Evolutionary conservation across 1,140 invertebrate species (phyloP), one percentile per base, ranked within the genome.

Genomic region (Heliconius hermathena): DNA sequence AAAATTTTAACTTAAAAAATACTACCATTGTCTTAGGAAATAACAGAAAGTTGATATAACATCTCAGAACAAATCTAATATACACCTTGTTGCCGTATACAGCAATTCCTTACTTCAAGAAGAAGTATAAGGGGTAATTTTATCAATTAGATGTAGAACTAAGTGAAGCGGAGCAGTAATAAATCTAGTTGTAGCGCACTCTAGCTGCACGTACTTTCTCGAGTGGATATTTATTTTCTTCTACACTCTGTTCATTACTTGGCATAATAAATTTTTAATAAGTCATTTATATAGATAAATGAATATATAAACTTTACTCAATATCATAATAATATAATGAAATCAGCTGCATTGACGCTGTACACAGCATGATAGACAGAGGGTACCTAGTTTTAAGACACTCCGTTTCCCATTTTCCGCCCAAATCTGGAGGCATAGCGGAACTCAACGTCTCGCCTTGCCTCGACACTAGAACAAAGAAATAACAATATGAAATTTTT

Each of bases 161-260:
- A 70, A 77, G 75, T 74, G 80, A 66, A 81, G 80, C 80, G 80
- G 70, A 49, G 73, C 52, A 60, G 73, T 82, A 76, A 82, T 82
- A 79, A 82, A 82, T 82, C 70, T 79, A 77, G 80, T 81, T 77
- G 76, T 60, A 77, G 76, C 71, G 76, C 46, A 54, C 76, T 77
- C 70, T 33, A 71, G 76, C 38, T 41, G n/a, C 74, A 74, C 73
- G 73, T 74, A 60, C 73, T 71, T 66, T 77, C 8, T 11, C 76
- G n/a, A 71, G 66, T 73, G 73, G 71, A 72, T 77, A 77, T 77
- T 73, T 77, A 77, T 77, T 72, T 77, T 77, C 76, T 77, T 77
- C 76, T 77, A 73, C 76, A 77, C 60, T 70, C 38, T 70, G 38
- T 71, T 77, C 13, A 77, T 77, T 77, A 36, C 66, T 77, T 52